Base-by-base conservation (phyloP, 2,797 vertebrate genomes). In the Hoplostethus mediterraneus region DNA sequence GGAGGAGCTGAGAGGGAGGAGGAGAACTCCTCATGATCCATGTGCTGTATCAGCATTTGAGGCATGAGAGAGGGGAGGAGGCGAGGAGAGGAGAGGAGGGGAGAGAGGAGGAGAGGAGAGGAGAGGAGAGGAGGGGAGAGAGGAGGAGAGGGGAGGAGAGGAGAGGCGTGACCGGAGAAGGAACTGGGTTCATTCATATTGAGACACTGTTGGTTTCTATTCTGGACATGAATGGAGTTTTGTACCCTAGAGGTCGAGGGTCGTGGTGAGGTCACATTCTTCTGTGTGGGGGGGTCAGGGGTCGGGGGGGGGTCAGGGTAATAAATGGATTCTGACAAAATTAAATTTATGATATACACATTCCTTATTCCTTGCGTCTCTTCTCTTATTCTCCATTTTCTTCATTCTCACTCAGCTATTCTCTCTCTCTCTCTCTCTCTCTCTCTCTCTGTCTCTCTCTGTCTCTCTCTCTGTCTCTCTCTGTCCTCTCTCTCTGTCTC, bases 11-110 rank as follows among this genome's bases (percentile, higher is more conserved):
- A 25, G 40, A 74, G 71, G 28, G 52, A 80, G 31, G 49, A 80
- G 31, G 53, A 67, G n/a, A 67, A 25, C 68, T 7, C 79, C 71
- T 85, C 71, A 89, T 85, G 82, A 88, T 87, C 78, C 82, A 84
- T 88, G 80, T 79, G 70, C 67, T 72, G 67, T 79, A 68, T 77
- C 60, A 77, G 78, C 78, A 69, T 58, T 80, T 71, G 21, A 47
- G 58, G 21, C 64, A 74, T 38, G 61, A n/a, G 21, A 21, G 21
- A 21, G 21, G 21, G 1, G 21, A 21, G 21, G 21, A 21, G 21
- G 21, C n/a, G n/a, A n/a, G 21, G 21, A 21, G 21, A 21, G 21
- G 21, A 21, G 21, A 21, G 21, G 21, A 21, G 21, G 21, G 21
- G 21, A 21, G 21, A 1, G 21, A 1, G 1, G 21, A 1, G 21